Base-by-base conservation (phyloP, 1,140 invertebrate species). In the Zaprionus tsacasi region DNA sequence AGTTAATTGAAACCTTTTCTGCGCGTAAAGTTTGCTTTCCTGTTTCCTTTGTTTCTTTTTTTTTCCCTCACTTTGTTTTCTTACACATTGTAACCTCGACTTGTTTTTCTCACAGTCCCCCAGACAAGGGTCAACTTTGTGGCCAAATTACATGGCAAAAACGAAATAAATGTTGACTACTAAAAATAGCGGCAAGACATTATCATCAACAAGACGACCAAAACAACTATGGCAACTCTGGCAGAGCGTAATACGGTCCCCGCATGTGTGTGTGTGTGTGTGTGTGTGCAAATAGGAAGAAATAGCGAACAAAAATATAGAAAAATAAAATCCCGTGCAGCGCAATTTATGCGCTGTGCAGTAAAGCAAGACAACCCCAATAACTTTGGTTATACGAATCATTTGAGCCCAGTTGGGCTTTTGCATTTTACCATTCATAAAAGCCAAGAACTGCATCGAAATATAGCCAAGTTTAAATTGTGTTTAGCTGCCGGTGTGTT, bases 81-180 rank as follows among this genome's bases (percentile, higher is more conserved):
- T 33, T 55, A 13, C 7, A 13, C 7, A n/a, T 25, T 45, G 6
- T 45, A 15, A 15, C n/a, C 7, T 45, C n/a, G 13, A 70, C 69
- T 74, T 70, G 64, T 63, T 33, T 79, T 78, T 70, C 50, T 54
- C 43, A 50, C 59, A 66, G 60, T 65, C 36, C 40, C 48, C 63
- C 70, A 74, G 54, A 66, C 70, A 65, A 78, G 76, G 59, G 74
- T 81, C 56, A 63, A 59, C 59, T 71, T 77, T 69, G 58, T 48
- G 66, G 59, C 36, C 70, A 70, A 71, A 76, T 63, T 69, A 43
- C 33, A 30, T 13, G 33, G 45, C 27, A 68, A 73, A 69, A 57
- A 81, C 50, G 68, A 89, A 88, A 89, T 81, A 85, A 81, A 78
- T 81, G 71, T 75, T 60, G 45, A 30, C 75, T 71, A 89, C 85